These are phyloP conservation scores for Dicentrarchus labrax DNA, from an alignment of 2,113 vertebrate genomes.

Conservation along the genomic window DNA sequence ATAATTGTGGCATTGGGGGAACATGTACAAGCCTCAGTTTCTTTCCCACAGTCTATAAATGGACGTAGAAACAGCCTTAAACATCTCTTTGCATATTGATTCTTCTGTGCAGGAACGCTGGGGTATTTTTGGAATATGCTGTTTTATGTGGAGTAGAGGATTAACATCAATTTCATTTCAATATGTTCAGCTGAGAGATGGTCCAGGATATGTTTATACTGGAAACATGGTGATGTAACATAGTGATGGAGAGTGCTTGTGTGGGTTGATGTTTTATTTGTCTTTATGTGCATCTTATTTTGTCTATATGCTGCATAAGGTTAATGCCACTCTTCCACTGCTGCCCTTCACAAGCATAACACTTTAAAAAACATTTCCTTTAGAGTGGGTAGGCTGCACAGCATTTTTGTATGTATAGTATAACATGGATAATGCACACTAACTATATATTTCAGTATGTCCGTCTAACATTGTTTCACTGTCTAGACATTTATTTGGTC, in stretches of 20 bases:
- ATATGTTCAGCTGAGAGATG: background rate
- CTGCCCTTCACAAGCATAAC: background rate
- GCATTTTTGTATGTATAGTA: background rate
- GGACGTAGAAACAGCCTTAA: too few species aligned
- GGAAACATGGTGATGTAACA: conserved; percentile 3
- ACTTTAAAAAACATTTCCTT: background rate
- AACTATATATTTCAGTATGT: background rate
- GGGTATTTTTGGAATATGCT: background rate
- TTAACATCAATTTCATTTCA: background rate
- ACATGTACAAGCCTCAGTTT: too few species aligned
- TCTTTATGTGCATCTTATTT: background rate
- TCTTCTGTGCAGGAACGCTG: background rate
- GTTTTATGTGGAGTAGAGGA: background rate
- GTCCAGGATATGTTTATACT: background rate
- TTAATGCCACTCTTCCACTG: background rate
- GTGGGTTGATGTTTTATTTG: conserved; percentile 1
- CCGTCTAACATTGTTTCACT: conserved; percentile 2
- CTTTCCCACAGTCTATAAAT: too few species aligned
- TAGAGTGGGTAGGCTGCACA: background rate
- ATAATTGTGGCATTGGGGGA: too few species aligned
- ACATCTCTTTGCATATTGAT: too few species aligned
- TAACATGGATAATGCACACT: background rate
- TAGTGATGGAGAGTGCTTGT: background rate
- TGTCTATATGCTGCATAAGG: background rate
- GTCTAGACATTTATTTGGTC: conserved; percentile 35